phyloP scores from a whole-genome alignment of 2,113 vertebrate species.

The Apodemus speciosus region DNA sequence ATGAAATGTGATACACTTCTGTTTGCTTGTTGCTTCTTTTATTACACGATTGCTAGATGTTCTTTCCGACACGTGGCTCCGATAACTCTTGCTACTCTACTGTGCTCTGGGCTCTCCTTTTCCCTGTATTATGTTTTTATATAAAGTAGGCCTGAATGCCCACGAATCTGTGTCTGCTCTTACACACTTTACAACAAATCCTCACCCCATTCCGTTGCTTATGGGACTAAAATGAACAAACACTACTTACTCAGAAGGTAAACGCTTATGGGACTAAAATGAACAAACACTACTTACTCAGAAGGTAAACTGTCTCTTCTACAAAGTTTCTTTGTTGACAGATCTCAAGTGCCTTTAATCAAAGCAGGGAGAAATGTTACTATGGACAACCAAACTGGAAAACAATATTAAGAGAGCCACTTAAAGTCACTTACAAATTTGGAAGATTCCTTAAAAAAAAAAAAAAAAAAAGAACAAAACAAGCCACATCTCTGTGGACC shows the following conservation, averaged over 20 bases:
- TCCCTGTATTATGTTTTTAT: neutral
- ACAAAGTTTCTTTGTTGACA: slow-evolving; percentile 99
- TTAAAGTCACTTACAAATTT: neutral
- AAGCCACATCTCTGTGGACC: neutral
- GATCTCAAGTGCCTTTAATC: slow-evolving; percentile 95
- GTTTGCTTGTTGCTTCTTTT: neutral
- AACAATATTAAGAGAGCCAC: neutral
- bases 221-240: slow-evolving; percentile 42
- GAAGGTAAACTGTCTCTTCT: slow-evolving; percentile 96
- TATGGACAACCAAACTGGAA: neutral
- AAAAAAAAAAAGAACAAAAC: neutral
- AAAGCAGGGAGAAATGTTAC: slow-evolving; percentile 68
- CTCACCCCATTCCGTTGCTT: neutral
- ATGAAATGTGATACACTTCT: neutral
- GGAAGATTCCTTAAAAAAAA: slow-evolving; percentile 23
- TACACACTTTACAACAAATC: neutral
- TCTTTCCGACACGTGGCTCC: neutral
- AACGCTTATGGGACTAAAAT: slow-evolving; percentile 80
- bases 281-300: slow-evolving; percentile 93
- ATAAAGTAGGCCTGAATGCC: neutral
- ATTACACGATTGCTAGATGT: neutral
- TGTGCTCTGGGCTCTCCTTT: neutral
- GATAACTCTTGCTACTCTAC: neutral
- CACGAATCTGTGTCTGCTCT: neutral
- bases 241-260: slow-evolving; percentile 97